A percentile compares a stretch with the other conserved stretches of the same genome.
Conservation (phyloP, 2,888 invertebrate genomes). For the Sarcophaga subvicina region DNA sequence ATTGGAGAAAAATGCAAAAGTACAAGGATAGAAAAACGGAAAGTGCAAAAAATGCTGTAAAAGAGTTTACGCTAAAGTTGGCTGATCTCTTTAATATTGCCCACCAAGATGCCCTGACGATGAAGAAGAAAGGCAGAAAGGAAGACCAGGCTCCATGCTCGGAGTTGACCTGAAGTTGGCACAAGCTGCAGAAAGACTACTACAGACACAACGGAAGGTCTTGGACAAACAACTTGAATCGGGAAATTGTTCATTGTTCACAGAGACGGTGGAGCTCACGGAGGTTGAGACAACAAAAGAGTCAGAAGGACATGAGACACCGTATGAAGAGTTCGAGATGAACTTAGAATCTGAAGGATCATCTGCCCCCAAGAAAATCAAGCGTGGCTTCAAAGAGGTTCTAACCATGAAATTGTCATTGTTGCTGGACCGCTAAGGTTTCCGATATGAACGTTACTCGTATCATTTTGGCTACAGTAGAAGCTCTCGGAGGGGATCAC, state of each 20-base stretch:
- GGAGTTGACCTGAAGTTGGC: constrained; percentile 73
- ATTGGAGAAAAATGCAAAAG: constrained; percentile 76
- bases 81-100: too few relatives aligned
- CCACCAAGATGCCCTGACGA: constrained; percentile 63
- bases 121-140: constrained; percentile 73
- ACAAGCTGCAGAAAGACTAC: constrained; percentile 71
- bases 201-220: constrained; percentile 42
- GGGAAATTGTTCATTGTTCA: constrained; percentile 46
- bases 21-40: constrained; percentile 18
- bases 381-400: too few relatives aligned
- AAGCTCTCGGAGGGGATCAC: too few relatives aligned
- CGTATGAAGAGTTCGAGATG: too few relatives aligned
- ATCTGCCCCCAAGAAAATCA: too few relatives aligned
- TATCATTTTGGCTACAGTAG: too few relatives aligned
- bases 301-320: too few relatives aligned
- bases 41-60: constrained; percentile 27
- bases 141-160: constrained; percentile 71
- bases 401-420: too few relatives aligned
- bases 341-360: too few relatives aligned
- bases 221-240: constrained; percentile 35
- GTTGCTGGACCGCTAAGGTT: too few relatives aligned
- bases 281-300: constrained; percentile 33
- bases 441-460: too few relatives aligned
- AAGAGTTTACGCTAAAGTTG: constrained; percentile 67
- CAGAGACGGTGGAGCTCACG: constrained; percentile 42